Percentiles rank a stretch among this genome's conserved stretches.
These are phyloP conservation scores for Cyaniris semiargus DNA, from an alignment of 2,888 invertebrate species.

Conservation along the genomic window DNA sequence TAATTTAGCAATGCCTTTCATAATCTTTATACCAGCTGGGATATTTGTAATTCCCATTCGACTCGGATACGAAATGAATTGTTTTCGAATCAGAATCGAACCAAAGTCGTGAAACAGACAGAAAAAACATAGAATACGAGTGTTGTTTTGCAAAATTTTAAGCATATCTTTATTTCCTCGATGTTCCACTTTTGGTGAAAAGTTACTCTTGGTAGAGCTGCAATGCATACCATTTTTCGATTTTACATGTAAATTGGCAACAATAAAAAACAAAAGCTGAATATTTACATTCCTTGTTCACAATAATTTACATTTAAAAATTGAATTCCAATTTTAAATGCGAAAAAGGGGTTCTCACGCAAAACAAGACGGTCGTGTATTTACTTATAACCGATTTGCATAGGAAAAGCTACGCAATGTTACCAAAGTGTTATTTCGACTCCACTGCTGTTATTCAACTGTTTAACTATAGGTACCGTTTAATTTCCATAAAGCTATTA, in stretches of 20 bases:
- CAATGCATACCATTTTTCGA: background rate
- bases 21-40: background rate
- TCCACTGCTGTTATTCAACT: no score
- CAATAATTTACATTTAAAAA: slow-evolving; percentile 6
- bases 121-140: no score
- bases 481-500: no score
- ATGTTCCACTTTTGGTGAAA: background rate
- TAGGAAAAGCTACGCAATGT: background rate
- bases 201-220: background rate
- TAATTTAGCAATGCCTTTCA: slow-evolving; percentile 1
- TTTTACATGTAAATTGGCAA: background rate
- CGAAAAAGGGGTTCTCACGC: background rate
- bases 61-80: background rate
- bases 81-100: no score
- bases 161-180: no score
- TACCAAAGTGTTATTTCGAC: no score
- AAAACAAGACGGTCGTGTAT: background rate
- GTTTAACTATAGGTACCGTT: no score
- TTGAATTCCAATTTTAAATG: slow-evolving; percentile 16
- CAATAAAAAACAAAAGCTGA: background rate
- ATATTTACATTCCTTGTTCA: background rate
- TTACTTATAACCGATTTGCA: background rate
- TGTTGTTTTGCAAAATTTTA: no score
- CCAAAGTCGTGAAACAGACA: no score
- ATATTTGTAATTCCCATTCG: background rate